Base-by-base conservation (phyloP, 1,140 invertebrate species). In the Amyelois transitella region DNA sequence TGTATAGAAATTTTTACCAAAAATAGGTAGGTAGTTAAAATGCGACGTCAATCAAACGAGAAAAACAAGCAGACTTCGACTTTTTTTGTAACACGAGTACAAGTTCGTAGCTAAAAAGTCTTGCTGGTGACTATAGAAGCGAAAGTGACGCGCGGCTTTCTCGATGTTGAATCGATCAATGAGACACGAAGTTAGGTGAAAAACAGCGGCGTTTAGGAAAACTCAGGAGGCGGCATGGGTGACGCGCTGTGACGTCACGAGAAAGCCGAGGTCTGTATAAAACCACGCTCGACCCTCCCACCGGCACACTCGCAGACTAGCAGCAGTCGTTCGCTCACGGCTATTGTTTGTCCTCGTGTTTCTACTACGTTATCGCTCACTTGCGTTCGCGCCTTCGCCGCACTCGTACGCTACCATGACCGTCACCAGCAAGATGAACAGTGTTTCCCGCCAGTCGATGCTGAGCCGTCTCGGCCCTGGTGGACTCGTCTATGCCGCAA, bases 341-440 rank as follows among this genome's bases (percentile, higher is more conserved):
- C 64, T 72, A 68, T 75, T 59, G 61, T 72, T 82, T 62, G 76
- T 69, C 51, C 66, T 68, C 73, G 69, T 75, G 70, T 17, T 21
- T 55, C 60, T 60, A 51, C 47, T 51, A 60, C 43, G 48, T 68
- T 57, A 53, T 69, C 65, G 64, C 56, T 80, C 74, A 83, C 44
- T 83, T 51, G 73, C 68, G 56, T 71, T 69, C 72, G 72, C 70
- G 69, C 66, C 43, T 62, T 53, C 60, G 53, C n/a, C 60, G 66
- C 67, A 73, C 79, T 73, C 71, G 70, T 69, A 60, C 48, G 28
- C 25, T 20, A 58, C 53, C 61, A 89, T 89, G 88, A 88, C 88
- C 45, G 86, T 89, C 58, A 78, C 82, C 57, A 89, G 88, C 72
- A 88, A 86, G 66, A 86, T 89, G 84, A 88, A 88, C 66, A 86